These are phyloP conservation scores for Orchestia grillus DNA, from an alignment of 1,140 invertebrate species.

Conservation along the genomic window DNA sequence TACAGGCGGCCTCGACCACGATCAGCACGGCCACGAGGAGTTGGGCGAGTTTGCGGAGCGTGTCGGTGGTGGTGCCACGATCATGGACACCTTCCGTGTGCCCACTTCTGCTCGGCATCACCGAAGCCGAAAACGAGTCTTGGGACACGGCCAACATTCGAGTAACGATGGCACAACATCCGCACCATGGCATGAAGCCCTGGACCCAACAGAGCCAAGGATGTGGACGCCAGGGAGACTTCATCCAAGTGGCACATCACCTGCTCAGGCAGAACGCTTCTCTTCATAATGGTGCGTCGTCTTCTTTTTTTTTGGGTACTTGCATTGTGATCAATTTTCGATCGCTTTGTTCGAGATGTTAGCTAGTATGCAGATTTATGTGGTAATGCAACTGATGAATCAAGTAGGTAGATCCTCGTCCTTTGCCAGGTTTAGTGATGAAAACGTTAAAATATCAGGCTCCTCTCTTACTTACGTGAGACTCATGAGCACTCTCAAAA, in stretches of 20 bases:
- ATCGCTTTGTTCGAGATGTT: too few species aligned
- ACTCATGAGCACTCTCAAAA: too few species aligned
- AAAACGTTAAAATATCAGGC: too few species aligned
- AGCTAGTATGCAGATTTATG: too few species aligned
- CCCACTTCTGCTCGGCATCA: constrained; percentile 56
- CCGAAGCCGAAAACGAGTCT: constrained; percentile 59
- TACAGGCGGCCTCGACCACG: constrained; percentile 62
- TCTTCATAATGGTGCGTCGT: constrained; percentile 58
- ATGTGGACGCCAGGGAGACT: constrained; percentile 70
- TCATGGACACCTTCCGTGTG: constrained; percentile 62
- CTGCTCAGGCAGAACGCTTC: constrained; percentile 68
- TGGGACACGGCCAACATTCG: constrained; percentile 71
- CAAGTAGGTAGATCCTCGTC: too few species aligned
- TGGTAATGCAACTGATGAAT: too few species aligned
- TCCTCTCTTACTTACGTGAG: too few species aligned
- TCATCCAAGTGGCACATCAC: constrained; percentile 69
- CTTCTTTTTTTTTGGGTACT: neutral
- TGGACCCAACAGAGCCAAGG: constrained; percentile 70
- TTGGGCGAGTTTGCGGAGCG: constrained; percentile 65
- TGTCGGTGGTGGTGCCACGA: constrained; percentile 65
- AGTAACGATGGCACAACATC: constrained; percentile 61
- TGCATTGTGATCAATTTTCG: neutral
- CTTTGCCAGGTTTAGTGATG: too few species aligned
- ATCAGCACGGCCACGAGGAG: constrained; percentile 65
- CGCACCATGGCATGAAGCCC: constrained; percentile 69